These are phyloP conservation scores for Caenorhabditis sp. DNA, from an alignment of 2,888 invertebrate genomes.

Conservation along the genomic window DNA sequence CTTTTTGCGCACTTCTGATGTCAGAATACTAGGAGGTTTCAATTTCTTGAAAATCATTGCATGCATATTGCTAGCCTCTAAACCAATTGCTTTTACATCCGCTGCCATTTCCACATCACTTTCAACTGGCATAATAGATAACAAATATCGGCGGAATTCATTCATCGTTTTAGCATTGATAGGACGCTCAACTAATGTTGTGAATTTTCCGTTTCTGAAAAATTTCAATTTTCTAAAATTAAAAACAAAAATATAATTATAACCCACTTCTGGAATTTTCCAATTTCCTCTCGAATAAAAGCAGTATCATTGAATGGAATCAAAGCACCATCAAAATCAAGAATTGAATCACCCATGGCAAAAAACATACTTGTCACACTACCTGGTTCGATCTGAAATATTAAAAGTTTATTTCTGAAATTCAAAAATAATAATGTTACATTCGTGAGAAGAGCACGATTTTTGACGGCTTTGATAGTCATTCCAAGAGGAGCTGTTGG, in stretches of 20 bases:
- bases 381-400: slow-evolving; percentile 15
- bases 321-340: slow-evolving; percentile 18
- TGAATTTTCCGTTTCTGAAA: background rate
- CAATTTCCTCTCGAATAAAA: slow-evolving; percentile 23
- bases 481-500: slow-evolving; percentile 9
- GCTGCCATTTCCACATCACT: slow-evolving; percentile 18
- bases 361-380: slow-evolving; percentile 8
- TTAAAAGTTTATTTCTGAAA: too few relatives aligned
- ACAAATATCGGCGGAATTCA: slow-evolving; percentile 12
- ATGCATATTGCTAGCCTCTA: slow-evolving; percentile 33
- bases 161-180: background rate
- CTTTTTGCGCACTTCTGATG: slow-evolving; percentile 13
- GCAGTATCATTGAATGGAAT: slow-evolving; percentile 15
- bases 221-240: too few relatives aligned
- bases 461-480: slow-evolving; percentile 13
- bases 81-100: slow-evolving; percentile 28
- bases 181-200: slow-evolving; percentile 25
- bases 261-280: slow-evolving; percentile 7
- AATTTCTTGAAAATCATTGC: slow-evolving; percentile 25
- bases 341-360: slow-evolving; percentile 22
- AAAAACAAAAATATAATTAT: background rate
- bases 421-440: background rate
- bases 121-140: slow-evolving; percentile 10
- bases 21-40: slow-evolving; percentile 26
- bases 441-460: slow-evolving; percentile 6